These are phyloP conservation scores for Ptychadena robeensis DNA, from an alignment of 2,797 vertebrate genomes.

Conservation along the genomic window DNA sequence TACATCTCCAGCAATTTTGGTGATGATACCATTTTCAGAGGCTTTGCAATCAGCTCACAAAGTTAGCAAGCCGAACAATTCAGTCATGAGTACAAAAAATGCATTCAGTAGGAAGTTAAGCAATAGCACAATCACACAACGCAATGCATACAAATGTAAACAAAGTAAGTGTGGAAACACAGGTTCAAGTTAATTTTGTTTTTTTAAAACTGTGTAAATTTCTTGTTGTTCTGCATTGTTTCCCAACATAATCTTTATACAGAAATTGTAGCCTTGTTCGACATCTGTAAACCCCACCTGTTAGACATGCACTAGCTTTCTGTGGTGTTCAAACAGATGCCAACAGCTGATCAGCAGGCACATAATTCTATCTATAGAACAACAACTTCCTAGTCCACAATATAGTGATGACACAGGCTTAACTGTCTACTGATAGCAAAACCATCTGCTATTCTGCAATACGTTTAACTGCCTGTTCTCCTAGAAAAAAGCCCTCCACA, in stretches of 20 bases:
- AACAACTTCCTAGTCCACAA: slow-evolving; percentile 54
- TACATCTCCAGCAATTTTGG: too few species aligned
- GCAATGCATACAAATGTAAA: too few species aligned
- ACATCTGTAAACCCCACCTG: slow-evolving; percentile 28
- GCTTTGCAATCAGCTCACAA: too few species aligned
- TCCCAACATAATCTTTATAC: neutral
- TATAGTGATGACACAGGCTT: slow-evolving; percentile 26
- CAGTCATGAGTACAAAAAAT: too few species aligned
- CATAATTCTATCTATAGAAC: slow-evolving; percentile 80
- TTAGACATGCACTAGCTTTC: neutral
- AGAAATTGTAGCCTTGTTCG: neutral
- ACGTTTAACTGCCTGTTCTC: neutral
- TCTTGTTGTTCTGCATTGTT: neutral
- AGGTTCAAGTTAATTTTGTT: too few species aligned
- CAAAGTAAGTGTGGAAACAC: too few species aligned
- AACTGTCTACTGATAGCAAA: slow-evolving; percentile 24
- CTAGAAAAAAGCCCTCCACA: neutral
- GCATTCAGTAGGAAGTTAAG: too few species aligned
- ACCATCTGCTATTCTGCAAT: slow-evolving; percentile 7
- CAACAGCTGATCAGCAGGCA: slow-evolving; percentile 76
- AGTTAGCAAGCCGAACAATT: too few species aligned
- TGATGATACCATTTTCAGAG: too few species aligned
- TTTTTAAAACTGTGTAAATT: too few species aligned
- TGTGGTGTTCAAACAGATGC: slow-evolving; percentile 61
- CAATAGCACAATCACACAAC: too few species aligned